phyloP scores from a whole-genome alignment of 2,797 vertebrate species.

The Acipenser transmontanus region DNA sequence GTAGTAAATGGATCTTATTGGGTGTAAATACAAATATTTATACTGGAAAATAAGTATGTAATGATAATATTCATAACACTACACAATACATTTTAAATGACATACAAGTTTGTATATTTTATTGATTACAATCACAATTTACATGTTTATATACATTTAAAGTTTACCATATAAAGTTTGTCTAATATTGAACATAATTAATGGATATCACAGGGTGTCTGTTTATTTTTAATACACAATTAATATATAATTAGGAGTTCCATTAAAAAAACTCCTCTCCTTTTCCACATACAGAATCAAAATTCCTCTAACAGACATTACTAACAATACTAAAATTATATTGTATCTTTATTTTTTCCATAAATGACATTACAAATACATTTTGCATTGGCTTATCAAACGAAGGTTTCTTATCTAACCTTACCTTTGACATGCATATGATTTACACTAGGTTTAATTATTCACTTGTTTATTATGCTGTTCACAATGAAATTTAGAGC shows the following conservation, averaged over 20 bases:
- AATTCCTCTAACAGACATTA: not conserved
- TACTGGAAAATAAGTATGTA: no score
- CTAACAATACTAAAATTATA: not conserved
- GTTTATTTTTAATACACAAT: not conserved
- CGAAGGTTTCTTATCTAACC: conserved; percentile 44
- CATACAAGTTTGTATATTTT: not conserved
- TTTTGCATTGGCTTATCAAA: conserved; percentile 12
- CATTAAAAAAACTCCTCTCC: not conserved
- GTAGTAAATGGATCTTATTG: no score
- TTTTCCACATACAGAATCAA: not conserved
- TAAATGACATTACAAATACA: no score
- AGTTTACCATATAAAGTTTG: not conserved
- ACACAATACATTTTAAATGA: no score
- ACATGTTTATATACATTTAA: not conserved
- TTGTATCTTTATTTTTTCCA: no score
- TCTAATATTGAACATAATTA: not conserved
- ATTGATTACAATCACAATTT: conserved; percentile 1
- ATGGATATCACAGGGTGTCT: not conserved
- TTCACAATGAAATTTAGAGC: conserved; percentile 79
- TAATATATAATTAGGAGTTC: not conserved
- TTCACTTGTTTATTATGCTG: conserved; percentile 83
- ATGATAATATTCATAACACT: no score
- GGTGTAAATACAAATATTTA: no score
- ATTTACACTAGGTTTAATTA: conserved; percentile 82
- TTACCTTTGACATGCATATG: conserved; percentile 64